phyloP scores from a whole-genome alignment of 2,888 invertebrate species.

The Lucinisca nassula region DNA sequence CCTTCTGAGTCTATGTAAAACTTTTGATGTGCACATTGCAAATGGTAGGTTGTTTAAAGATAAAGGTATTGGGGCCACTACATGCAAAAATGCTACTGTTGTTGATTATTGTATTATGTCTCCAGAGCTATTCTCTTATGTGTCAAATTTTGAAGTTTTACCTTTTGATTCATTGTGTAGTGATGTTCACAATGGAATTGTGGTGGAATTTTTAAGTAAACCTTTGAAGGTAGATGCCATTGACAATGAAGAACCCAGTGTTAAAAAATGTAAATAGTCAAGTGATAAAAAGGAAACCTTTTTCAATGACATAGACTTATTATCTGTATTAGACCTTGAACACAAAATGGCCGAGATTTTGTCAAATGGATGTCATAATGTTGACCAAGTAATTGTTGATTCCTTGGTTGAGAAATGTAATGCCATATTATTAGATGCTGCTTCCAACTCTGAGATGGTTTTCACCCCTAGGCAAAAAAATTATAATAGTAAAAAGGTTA shows the following conservation, averaged over 20 bases:
- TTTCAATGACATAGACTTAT: not conserved
- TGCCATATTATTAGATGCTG: slow-evolving; percentile 1
- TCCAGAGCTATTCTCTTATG: not conserved
- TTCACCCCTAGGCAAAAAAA: not conserved
- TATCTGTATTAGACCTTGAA: not conserved
- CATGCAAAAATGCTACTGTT: not conserved
- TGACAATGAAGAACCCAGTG: not conserved
- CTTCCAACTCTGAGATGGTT: not conserved
- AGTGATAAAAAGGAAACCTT: not conserved
- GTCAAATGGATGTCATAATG: not conserved
- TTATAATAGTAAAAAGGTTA: not conserved
- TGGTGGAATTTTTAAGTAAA: slow-evolving; percentile 1
- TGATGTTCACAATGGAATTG: not conserved
- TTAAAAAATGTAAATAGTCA: not conserved
- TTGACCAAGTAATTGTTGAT: slow-evolving; percentile 1
- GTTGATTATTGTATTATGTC: slow-evolving; percentile 1
- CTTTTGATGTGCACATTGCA: not conserved
- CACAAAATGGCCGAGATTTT: not conserved
- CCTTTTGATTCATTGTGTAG: not conserved
- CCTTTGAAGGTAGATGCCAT: not conserved
- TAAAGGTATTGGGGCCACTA: not conserved
- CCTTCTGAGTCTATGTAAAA: not conserved
- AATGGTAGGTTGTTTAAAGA: slow-evolving; percentile 11
- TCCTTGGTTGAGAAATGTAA: not conserved
- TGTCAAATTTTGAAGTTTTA: slow-evolving; percentile 4